These are phyloP conservation scores for Corythucha ciliata DNA, from an alignment of 2,888 invertebrate genomes.

Conservation along the genomic window DNA sequence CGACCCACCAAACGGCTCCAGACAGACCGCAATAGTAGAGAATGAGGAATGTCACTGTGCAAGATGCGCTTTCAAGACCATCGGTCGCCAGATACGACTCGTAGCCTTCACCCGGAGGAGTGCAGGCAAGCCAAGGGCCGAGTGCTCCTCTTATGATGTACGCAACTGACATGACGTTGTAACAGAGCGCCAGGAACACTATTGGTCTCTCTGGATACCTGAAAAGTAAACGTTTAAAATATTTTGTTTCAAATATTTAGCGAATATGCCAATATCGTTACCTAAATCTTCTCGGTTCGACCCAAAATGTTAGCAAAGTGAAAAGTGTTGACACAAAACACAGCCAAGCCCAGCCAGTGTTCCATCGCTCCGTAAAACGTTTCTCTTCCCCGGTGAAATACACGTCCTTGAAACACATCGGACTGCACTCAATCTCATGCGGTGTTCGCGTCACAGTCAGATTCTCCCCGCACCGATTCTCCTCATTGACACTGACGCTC, in stretches of 20 bases:
- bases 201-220: slow-evolving; percentile 83
- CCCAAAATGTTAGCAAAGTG: slow-evolving; percentile 74
- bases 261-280: slow-evolving; percentile 41
- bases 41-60: slow-evolving; percentile 63
- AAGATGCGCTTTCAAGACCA: slow-evolving; percentile 50
- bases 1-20: slow-evolving; percentile 77
- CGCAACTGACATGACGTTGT: slow-evolving; percentile 67
- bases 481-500: slow-evolving; percentile 48
- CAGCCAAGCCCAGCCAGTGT: slow-evolving; percentile 65
- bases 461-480: slow-evolving; percentile 20
- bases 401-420: slow-evolving; percentile 58
- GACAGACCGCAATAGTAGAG: slow-evolving; percentile 72
- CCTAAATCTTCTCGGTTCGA: slow-evolving; percentile 80
- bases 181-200: slow-evolving; percentile 80
- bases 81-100: slow-evolving; percentile 44
- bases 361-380: slow-evolving; percentile 47
- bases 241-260: not conserved
- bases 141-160: slow-evolving; percentile 60
- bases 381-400: slow-evolving; percentile 59
- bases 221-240: not conserved
- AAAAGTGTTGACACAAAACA: slow-evolving; percentile 75
- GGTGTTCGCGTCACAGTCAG: slow-evolving; percentile 17
- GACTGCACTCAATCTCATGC: slow-evolving; percentile 50
- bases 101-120: slow-evolving; percentile 41
- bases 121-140: slow-evolving; percentile 43